Evolutionary conservation across 1,140 invertebrate genomes (phyloP), one percentile per base, ranked within the genome.

Genomic region (Bicyclus anynana): DNA sequence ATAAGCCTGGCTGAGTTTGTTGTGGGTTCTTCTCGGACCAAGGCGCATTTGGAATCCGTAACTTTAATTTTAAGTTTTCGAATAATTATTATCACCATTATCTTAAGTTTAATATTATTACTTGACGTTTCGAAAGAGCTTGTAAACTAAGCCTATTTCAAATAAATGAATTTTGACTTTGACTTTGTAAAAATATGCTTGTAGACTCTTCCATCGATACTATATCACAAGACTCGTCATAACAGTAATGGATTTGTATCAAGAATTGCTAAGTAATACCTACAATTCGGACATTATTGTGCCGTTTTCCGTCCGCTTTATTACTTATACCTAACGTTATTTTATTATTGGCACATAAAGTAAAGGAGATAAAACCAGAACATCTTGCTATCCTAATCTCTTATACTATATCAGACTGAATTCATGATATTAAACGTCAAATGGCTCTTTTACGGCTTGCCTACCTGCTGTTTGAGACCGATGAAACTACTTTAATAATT

Each of bases 311-410:
- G 40, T 20, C 40, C n/a, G 40, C 40, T 20, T 44, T 44, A 44
- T 20, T 44, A 44, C 40, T 44, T 7, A n/a, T n/a, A n/a, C n/a
- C n/a, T 42, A 20, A 42, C 17, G 40, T 44, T 44, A 44, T 44
- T 20, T 44, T 44, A 44, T 44, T 44, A 44, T 44, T 10, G 40
- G 17, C 10, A 18, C 40, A 44, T 47, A 47, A 47, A 47, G 20
- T 47, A 7, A 47, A 27, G 20, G 20, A 47, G 23, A 47, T 47
- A 47, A 47, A 47, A 47, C 44, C 20, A 47, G 44, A 47, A 47
- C 23, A 47, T 47, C 23, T 23, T 47, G 44, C 20, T 47, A 14
- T 47, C 44, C 44, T 27, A 23, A 47, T 47, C 44, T 47, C 14
- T 47, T 47, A 47, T 26, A 17, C 44, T 16, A 17, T 47, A 47